These are phyloP conservation scores for Eriocheir sinensis DNA, from an alignment of 1,140 invertebrate genomes.

Conservation along the genomic window DNA sequence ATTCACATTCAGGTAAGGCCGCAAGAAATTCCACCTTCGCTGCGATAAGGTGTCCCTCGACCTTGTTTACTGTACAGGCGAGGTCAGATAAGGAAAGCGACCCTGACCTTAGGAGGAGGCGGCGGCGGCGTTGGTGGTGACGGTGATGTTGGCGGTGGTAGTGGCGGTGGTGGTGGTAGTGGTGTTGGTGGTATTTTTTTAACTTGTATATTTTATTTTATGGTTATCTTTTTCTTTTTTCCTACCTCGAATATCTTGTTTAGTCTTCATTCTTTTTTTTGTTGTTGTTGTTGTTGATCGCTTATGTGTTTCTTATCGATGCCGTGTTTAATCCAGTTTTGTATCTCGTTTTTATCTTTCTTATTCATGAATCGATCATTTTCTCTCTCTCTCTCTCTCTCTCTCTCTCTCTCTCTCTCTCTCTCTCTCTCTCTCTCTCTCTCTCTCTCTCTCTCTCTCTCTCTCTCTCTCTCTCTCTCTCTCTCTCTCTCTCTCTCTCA, in stretches of 20 bases:
- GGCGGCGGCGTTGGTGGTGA: too few relatives aligned
- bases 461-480: background rate
- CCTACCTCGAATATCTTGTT: background rate
- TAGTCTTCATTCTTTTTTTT: background rate
- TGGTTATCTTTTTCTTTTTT: background rate
- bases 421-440: background rate
- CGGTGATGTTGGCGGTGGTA: background rate
- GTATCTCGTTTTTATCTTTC: too few relatives aligned
- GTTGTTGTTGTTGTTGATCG: background rate
- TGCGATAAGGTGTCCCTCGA: background rate
- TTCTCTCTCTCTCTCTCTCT: background rate
- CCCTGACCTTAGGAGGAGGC: background rate
- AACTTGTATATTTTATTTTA: too few relatives aligned
- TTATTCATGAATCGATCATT: background rate
- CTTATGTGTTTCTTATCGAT: too few relatives aligned
- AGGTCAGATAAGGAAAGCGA: background rate
- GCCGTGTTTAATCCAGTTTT: background rate
- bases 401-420: background rate
- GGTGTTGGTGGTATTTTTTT: background rate
- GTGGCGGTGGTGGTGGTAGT: background rate
- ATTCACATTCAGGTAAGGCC: background rate
- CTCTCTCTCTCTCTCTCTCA: background rate
- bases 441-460: background rate
- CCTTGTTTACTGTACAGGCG: background rate
- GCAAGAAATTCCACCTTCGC: background rate